Conservation (phyloP, 2,113 vertebrate genomes). For the Prolemur simus region DNA sequence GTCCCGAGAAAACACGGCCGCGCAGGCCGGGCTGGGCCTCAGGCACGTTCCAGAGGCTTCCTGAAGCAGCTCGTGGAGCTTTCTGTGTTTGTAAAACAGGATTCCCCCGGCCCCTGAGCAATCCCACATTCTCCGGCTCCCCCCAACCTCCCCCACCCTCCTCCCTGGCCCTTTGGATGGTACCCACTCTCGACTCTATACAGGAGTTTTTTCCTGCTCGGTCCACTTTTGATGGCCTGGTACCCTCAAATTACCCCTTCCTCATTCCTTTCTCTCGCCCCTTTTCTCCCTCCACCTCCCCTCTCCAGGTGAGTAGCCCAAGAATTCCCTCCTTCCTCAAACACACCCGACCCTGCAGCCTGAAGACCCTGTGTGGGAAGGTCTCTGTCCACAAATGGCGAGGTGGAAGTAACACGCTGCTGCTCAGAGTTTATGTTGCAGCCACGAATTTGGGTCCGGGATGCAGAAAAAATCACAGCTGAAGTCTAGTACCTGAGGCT, state of each 20-base stretch:
- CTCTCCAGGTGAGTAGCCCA: too few species aligned
- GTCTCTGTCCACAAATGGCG: background rate
- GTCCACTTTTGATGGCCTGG: background rate
- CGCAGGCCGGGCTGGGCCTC: background rate
- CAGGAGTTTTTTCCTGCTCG: too few species aligned
- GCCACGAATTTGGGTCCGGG: constrained; percentile 27
- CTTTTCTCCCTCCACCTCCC: background rate
- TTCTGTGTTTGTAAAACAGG: background rate
- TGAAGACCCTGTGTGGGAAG: fast-evolving
- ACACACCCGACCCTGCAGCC: background rate
- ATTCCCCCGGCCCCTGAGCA: background rate
- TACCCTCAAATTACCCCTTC: background rate
- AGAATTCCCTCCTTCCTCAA: background rate
- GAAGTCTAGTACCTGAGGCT: constrained; percentile 70
- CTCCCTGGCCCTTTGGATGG: too few species aligned
- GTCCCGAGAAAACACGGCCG: background rate
- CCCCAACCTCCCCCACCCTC: fast-evolving
- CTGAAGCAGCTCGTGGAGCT: background rate
- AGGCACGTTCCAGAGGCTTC: background rate
- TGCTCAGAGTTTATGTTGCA: constrained; percentile 10
- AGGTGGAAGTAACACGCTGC: fast-evolving
- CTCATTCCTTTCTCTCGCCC: background rate
- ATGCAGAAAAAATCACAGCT: constrained; percentile 71
- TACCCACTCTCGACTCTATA: background rate
- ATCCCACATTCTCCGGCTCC: background rate